Percentiles rank a stretch among this genome's conserved stretches.
phyloP scores from a whole-genome alignment of 2,797 vertebrate genomes.

The Bradypodion ventrale region DNA sequence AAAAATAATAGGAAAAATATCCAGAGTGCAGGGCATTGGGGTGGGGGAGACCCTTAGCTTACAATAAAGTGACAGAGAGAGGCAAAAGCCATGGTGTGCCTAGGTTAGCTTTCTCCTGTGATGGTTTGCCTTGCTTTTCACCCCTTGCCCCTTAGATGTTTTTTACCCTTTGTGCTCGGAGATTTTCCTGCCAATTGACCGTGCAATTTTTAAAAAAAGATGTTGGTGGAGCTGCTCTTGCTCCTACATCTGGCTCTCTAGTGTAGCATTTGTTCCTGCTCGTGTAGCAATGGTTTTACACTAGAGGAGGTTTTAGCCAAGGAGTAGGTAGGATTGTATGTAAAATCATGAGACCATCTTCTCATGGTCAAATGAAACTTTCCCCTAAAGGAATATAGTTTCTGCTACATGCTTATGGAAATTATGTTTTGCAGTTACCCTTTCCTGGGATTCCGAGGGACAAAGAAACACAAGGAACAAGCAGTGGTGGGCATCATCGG shows the following conservation, averaged over 20 bases:
- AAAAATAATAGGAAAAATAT: background rate
- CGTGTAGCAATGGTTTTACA: background rate
- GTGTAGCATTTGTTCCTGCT: background rate
- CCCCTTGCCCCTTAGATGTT: rapidly evolving
- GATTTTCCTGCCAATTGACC: too few species aligned
- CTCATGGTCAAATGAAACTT: slow-evolving; percentile 3
- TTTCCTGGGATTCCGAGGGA: slow-evolving; percentile 31
- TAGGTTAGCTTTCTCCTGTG: background rate
- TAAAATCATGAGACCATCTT: background rate
- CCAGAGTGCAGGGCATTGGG: background rate
- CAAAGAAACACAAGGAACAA: slow-evolving; percentile 40
- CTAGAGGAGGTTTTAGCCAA: background rate
- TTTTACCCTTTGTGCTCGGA: background rate
- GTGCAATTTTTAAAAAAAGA: too few species aligned
- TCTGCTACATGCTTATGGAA: slow-evolving; percentile 41
- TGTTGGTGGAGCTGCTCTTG: too few species aligned
- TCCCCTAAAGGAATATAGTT: slow-evolving; percentile 45
- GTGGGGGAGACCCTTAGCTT: background rate
- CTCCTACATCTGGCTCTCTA: too few species aligned
- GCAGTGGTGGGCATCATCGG: too few species aligned
- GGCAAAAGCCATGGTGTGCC: background rate
- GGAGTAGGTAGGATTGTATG: background rate
- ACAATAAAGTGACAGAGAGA: rapidly evolving
- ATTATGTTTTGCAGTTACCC: slow-evolving; percentile 34
- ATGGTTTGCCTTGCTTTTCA: background rate